Conservation (phyloP, 2,113 vertebrate species). For the Phyllostomus discolor region DNA sequence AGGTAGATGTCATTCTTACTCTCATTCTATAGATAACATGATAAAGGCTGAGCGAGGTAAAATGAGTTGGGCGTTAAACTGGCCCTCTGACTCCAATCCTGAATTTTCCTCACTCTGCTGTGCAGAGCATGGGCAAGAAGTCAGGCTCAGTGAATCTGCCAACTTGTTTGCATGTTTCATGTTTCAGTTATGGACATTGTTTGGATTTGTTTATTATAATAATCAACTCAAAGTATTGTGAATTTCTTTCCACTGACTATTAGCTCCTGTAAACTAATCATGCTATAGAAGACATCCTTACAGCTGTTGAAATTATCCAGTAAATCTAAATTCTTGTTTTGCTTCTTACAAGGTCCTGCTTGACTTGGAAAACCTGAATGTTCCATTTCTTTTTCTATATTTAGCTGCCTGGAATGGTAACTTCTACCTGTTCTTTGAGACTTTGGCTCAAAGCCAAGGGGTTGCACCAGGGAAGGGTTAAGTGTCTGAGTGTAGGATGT, state of each 20-base stretch:
- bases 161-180: constrained; percentile 50
- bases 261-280: constrained; percentile 57
- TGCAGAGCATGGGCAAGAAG: constrained; percentile 15
- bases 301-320: constrained; percentile 62
- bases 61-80: neutral
- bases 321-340: constrained; percentile 45
- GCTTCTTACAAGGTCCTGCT: constrained; percentile 37
- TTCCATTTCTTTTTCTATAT: constrained; percentile 48
- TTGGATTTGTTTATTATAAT: constrained; percentile 29
- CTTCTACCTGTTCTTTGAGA: constrained; percentile 40
- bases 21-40: neutral
- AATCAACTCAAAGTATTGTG: constrained; percentile 17
- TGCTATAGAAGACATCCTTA: constrained; percentile 41
- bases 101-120: neutral
- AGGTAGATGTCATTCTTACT: neutral
- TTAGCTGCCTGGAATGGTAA: constrained; percentile 37
- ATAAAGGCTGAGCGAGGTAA: neutral
- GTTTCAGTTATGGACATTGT: constrained; percentile 50
- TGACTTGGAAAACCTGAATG: constrained; percentile 26
- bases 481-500: neutral
- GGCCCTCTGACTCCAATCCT: neutral
- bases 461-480: neutral
- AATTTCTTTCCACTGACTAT: constrained; percentile 28
- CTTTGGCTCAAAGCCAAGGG: constrained; percentile 44
- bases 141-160: neutral